A percentile compares a stretch with the other conserved stretches of the same genome.
Evolutionary conservation across 2,888 invertebrate genomes (phyloP).

Genomic region (Hartigia nigra): DNA sequence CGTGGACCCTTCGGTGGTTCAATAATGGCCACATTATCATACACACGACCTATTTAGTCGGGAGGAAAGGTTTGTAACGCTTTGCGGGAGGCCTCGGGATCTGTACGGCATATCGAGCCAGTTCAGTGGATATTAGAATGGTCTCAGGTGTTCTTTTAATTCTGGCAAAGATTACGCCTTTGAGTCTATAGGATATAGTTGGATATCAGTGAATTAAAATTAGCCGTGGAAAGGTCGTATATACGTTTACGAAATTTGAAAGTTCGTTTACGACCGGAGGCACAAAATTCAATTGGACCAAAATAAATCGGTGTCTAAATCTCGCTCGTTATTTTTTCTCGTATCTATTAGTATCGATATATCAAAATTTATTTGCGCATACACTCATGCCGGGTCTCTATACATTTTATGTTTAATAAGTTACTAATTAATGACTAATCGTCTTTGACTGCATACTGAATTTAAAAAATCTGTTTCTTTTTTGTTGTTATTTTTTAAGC

Average conservation of each 20-base stretch:
- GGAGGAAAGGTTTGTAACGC: slow-evolving; percentile 8
- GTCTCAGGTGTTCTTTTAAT: neutral
- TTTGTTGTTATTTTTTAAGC: neutral
- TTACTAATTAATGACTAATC: neutral
- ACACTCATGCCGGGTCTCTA: neutral
- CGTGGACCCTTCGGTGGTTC: slow-evolving; percentile 38
- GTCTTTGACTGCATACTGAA: neutral
- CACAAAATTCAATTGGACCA: neutral
- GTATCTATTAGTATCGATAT: neutral
- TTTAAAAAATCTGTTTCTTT: neutral
- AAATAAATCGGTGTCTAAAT: neutral
- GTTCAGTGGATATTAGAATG: neutral
- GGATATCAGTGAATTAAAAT: neutral
- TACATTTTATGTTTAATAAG: neutral
- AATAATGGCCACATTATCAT: slow-evolving; percentile 65
- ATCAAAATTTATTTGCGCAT: neutral
- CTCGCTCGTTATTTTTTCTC: neutral
- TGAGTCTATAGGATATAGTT: neutral
- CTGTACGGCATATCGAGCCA: neutral
- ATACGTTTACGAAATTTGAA: neutral
- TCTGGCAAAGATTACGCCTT: neutral
- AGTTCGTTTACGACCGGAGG: neutral
- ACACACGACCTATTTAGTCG: slow-evolving; percentile 63
- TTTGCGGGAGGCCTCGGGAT: neutral
- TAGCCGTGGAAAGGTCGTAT: neutral